Evolutionary conservation across 2,797 vertebrate genomes (phyloP).

Genomic region (Nothura maculosa): DNA sequence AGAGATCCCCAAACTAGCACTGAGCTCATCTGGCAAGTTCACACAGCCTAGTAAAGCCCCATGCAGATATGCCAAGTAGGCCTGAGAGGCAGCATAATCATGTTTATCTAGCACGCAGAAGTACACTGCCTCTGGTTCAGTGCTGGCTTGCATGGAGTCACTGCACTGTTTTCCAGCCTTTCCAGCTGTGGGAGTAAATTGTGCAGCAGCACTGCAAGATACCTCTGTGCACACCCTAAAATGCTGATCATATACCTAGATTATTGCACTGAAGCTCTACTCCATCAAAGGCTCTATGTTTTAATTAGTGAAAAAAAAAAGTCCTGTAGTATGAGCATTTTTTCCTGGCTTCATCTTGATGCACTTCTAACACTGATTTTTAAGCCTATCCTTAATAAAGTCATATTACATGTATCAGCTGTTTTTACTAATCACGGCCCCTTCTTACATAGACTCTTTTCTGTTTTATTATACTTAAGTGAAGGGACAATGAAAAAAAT

Average conservation of each 20-base stretch:
- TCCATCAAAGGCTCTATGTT: background rate
- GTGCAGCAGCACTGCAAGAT: background rate
- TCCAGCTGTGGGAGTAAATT: background rate
- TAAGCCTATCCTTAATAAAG: background rate
- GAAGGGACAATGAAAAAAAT: background rate
- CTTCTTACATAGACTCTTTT: background rate
- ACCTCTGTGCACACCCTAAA: background rate
- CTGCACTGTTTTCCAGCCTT: background rate
- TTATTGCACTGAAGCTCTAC: background rate
- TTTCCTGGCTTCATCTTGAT: background rate
- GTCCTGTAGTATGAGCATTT: background rate
- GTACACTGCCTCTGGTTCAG: background rate
- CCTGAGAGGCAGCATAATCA: background rate
- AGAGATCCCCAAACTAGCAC: background rate
- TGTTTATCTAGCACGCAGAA: background rate
- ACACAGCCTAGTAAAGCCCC: background rate
- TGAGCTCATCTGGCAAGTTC: conserved; percentile 1
- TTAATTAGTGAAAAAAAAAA: background rate
- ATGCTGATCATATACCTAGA: background rate
- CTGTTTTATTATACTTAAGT: background rate
- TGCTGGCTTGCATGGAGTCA: background rate
- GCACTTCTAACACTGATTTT: background rate
- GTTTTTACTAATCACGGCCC: background rate
- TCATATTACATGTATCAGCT: background rate
- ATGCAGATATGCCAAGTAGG: background rate